Evolutionary conservation across 2,113 vertebrate species (phyloP).

Genomic region (Engraulis encrasicolus): DNA sequence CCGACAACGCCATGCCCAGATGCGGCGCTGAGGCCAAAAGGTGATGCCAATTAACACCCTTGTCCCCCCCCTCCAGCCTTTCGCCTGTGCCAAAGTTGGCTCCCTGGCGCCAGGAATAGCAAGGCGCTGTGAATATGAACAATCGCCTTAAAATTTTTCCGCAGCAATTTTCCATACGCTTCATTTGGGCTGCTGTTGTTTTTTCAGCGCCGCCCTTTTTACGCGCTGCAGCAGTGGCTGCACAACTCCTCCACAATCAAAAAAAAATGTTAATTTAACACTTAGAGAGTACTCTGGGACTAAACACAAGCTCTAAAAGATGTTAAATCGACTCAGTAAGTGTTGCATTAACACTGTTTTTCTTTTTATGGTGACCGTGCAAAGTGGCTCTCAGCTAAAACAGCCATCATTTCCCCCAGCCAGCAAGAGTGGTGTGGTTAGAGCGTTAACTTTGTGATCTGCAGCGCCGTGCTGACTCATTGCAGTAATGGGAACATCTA

Average conservation of each 20-base stretch:
- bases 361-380: no score
- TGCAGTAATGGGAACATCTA: constrained; percentile 3
- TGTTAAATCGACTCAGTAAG: no score
- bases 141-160: constrained; percentile 9
- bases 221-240: neutral
- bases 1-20: constrained; percentile 3
- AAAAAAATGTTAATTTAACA: no score
- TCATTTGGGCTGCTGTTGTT: constrained; percentile 6
- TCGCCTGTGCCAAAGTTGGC: neutral
- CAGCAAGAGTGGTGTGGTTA: neutral
- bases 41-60: neutral
- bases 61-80: neutral
- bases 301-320: no score
- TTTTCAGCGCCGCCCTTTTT: neutral
- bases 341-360: no score
- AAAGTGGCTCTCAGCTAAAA: neutral
- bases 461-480: neutral
- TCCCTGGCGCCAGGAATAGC: neutral
- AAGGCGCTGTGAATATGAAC: neutral
- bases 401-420: neutral
- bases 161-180: neutral
- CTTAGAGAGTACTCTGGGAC: no score
- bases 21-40: neutral
- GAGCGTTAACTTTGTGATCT: constrained; percentile 19
- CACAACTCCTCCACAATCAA: neutral